Conservation (phyloP, 2,113 vertebrate genomes). For the Colistium nudipinnis region DNA sequence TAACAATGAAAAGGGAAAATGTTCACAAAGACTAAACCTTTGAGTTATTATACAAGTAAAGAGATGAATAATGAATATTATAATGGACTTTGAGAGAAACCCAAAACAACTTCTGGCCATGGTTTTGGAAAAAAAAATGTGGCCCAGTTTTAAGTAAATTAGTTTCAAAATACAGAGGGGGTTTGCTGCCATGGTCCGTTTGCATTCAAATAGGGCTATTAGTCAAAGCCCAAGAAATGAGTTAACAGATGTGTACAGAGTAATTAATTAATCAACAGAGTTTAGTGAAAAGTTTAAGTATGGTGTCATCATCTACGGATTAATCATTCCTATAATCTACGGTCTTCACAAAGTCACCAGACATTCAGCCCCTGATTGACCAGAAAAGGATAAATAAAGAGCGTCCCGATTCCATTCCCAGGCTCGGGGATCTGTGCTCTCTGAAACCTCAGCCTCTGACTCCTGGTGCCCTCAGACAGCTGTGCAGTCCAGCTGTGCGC, state of each 20-base stretch:
- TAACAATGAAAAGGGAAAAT: no score
- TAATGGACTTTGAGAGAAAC: no score
- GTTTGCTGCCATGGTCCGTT: constrained; percentile 9
- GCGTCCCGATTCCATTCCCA: constrained; percentile 12
- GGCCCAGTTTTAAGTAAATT: background rate
- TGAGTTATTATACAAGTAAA: no score
- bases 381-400: background rate
- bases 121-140: background rate
- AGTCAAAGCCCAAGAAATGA: constrained; percentile 26
- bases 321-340: no score
- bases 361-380: background rate
- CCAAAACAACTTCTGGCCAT: background rate
- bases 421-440: constrained; percentile 18
- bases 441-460: background rate
- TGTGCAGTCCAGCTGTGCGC: constrained; percentile 57
- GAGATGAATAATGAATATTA: no score
- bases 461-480: constrained; percentile 40
- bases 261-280: no score
- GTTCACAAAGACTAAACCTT: no score
- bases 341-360: no score
- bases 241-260: constrained; percentile 35
- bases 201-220: constrained; percentile 49
- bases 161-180: constrained; percentile 14
- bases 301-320: no score
- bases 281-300: no score